Evolutionary conservation across 2,113 vertebrate genomes (phyloP).

Genomic region (Amphiprion percula): DNA sequence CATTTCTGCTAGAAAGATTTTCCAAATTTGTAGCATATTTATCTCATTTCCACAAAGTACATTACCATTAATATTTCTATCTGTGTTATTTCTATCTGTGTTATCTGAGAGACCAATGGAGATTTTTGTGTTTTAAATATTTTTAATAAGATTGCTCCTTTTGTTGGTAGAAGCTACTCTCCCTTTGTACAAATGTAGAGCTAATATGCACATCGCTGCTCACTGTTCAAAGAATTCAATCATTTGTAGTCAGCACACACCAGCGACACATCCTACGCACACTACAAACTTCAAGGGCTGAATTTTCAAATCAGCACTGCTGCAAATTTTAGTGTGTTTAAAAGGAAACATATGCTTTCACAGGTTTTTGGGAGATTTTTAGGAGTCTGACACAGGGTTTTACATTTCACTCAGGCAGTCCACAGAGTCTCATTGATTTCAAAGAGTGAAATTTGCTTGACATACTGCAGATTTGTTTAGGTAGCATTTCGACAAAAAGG

Average conservation of each 20-base stretch:
- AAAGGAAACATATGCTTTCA: not conserved
- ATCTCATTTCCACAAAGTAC: not conserved
- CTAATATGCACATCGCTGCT: not conserved
- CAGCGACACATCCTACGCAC: conserved; percentile 15
- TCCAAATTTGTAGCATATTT: conserved; percentile 4
- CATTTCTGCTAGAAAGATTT: not conserved
- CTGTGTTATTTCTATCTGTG: not conserved
- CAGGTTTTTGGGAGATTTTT: too few relatives aligned
- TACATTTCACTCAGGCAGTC: not conserved
- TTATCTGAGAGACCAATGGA: not conserved
- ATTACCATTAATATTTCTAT: not conserved
- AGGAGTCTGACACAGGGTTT: not conserved
- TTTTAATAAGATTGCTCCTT: not conserved
- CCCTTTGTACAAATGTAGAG: not conserved
- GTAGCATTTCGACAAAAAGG: not conserved
- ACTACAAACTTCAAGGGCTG: not conserved
- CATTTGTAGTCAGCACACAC: conserved; percentile 27
- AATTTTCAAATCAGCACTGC: not conserved
- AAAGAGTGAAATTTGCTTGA: not conserved
- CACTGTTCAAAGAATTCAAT: conserved; percentile 21
- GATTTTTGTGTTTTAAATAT: conserved; percentile 3
- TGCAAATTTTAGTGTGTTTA: not conserved
- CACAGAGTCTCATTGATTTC: not conserved
- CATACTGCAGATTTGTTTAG: not conserved
- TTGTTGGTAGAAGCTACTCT: not conserved